A percentile compares a stretch with the other conserved stretches of the same genome.
These are phyloP conservation scores for Thunnus albacares DNA, from an alignment of 2,797 vertebrate species.

Conservation along the genomic window DNA sequence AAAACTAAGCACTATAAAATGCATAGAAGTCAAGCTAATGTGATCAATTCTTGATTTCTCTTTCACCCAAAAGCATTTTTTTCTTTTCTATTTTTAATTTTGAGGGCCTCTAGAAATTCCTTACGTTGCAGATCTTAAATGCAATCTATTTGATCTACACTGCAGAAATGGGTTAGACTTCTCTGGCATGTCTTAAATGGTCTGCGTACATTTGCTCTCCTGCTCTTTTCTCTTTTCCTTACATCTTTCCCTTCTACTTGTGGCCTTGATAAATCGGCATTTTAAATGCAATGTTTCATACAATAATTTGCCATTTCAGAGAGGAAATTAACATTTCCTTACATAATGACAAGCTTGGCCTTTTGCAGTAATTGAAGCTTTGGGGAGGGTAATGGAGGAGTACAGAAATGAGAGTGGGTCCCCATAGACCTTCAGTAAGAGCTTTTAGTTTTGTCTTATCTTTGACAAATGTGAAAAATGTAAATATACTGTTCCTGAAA, in stretches of 20 bases:
- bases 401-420: constrained; percentile 40
- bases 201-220: constrained; percentile 1
- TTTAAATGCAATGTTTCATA: constrained; percentile 74
- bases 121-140: constrained; percentile 57
- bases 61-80: constrained; percentile 24
- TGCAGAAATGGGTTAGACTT: constrained; percentile 36
- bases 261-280: constrained; percentile 77
- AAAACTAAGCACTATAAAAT: constrained; percentile 34
- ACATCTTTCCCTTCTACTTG: constrained; percentile 46
- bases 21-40: constrained; percentile 38
- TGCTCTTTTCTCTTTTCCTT: constrained; percentile 43
- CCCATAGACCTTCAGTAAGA: constrained; percentile 47
- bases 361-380: constrained; percentile 80
- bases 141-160: constrained; percentile 71
- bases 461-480: constrained; percentile 37
- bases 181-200: constrained; percentile 51
- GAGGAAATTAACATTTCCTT: constrained; percentile 76
- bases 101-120: constrained; percentile 32
- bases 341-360: constrained; percentile 73
- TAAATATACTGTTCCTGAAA: constrained; percentile 11
- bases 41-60: constrained; percentile 51
- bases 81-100: constrained; percentile 51
- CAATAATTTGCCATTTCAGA: constrained; percentile 76
- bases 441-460: constrained; percentile 41
- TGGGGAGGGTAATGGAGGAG: constrained; percentile 66